Percentiles rank a stretch among this genome's conserved stretches.
Evolutionary conservation across 2,113 vertebrate genomes (phyloP).

Genomic region (Heterotis niloticus): DNA sequence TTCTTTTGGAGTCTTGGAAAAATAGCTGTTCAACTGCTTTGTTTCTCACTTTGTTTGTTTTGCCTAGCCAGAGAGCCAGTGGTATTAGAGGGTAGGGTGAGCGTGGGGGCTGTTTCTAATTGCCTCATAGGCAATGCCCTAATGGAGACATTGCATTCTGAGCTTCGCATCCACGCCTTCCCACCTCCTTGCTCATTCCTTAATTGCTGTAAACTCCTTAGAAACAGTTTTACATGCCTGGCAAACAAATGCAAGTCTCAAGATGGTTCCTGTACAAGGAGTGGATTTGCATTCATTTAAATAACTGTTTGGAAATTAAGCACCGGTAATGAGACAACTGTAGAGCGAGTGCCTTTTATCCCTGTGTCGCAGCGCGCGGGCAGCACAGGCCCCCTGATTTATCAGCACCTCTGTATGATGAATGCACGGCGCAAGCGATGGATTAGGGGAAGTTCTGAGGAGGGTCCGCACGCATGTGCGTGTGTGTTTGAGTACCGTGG

Average conservation of each 20-base stretch:
- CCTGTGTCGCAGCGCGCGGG: neutral
- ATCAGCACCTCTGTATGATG: conserved; percentile 12
- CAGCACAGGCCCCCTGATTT: neutral
- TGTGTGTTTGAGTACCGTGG: neutral
- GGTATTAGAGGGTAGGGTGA: neutral
- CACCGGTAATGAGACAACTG: conserved; percentile 16
- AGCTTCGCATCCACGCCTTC: neutral
- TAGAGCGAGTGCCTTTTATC: neutral
- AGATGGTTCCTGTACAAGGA: conserved; percentile 8
- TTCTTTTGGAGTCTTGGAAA: conserved; percentile 31
- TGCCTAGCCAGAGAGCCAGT: neutral
- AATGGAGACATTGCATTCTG: neutral
- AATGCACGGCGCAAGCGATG: conserved; percentile 17
- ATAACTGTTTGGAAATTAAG: conserved; percentile 25
- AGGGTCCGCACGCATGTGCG: neutral
- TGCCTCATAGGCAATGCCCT: neutral
- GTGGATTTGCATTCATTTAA: conserved; percentile 23
- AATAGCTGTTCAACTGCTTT: conserved; percentile 10
- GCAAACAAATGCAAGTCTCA: conserved; percentile 1
- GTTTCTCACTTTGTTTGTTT: conserved; percentile 26
- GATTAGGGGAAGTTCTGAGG: neutral
- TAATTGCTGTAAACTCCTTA: conserved; percentile 13
- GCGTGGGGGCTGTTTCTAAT: neutral
- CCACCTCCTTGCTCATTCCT: neutral
- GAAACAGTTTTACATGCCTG: neutral